These are phyloP conservation scores for Oceanites oceanicus DNA, from an alignment of 2,113 vertebrate species.

Conservation along the genomic window DNA sequence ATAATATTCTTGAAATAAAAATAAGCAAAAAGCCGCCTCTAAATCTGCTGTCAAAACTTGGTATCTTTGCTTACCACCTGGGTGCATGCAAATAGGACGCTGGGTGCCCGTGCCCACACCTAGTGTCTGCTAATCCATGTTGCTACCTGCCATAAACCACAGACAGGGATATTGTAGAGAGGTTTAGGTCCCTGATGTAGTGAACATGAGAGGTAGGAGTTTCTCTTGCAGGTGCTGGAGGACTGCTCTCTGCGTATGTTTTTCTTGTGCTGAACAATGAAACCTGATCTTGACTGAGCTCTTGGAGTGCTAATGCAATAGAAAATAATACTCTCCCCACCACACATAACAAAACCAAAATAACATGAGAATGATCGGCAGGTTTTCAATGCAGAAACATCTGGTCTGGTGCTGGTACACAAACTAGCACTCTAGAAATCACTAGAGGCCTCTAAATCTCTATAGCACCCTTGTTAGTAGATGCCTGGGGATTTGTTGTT, in stretches of 20 bases:
- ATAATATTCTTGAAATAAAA: not conserved
- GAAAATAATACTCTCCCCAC: not conserved
- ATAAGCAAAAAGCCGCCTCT: not conserved
- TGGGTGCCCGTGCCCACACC: not conserved
- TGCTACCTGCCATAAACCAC: not conserved
- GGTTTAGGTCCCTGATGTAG: not conserved
- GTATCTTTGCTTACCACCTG: not conserved
- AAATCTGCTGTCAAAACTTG: not conserved
- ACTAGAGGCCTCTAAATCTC: slow-evolving; percentile 50
- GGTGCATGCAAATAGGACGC: not conserved
- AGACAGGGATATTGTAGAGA: accelerated
- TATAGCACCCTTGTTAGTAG: slow-evolving; percentile 3
- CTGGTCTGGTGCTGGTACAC: not conserved
- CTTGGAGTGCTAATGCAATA: not conserved
- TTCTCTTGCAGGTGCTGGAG: not conserved
- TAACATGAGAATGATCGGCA: not conserved
- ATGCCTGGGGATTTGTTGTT: slow-evolving; percentile 42
- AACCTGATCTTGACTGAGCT: not conserved
- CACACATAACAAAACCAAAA: not conserved
- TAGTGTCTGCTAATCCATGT: not conserved
- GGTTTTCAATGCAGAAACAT: not conserved
- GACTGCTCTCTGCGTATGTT: not conserved
- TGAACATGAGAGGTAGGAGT: accelerated
- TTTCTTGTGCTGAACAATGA: not conserved
- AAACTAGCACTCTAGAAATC: not conserved